A percentile compares a stretch with the other conserved stretches of the same genome.
Conservation (phyloP, 2,888 invertebrate species). For the Ichneumoninae sp. region DNA sequence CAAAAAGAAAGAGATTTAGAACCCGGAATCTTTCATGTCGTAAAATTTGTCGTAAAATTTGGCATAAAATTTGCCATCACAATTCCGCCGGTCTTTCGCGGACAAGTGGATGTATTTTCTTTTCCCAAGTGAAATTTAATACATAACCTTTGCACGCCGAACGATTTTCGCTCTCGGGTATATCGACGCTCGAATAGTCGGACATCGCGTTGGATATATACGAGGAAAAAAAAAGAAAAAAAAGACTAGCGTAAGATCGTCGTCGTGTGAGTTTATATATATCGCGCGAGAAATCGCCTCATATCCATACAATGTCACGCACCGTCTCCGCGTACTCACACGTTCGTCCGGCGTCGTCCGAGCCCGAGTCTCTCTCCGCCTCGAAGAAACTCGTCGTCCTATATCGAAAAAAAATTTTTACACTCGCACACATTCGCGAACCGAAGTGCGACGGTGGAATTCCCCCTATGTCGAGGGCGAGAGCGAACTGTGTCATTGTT, state of each 20-base stretch:
- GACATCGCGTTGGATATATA: not conserved
- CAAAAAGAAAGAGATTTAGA: not conserved
- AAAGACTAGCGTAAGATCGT: not conserved
- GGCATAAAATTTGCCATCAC: too few species aligned
- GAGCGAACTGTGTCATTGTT: conserved; percentile 66
- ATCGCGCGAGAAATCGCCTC: conserved; percentile 80
- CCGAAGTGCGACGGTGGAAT: conserved; percentile 68
- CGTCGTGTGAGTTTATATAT: conserved; percentile 53
- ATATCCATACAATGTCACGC: conserved; percentile 84
- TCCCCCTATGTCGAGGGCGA: conserved; percentile 53
- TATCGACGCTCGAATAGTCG: conserved; percentile 45
- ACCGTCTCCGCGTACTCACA: conserved; percentile 72
- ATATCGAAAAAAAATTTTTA: conserved; percentile 10
- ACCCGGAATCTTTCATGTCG: not conserved
- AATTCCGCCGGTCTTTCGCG: not conserved
- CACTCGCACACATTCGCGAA: conserved; percentile 2
- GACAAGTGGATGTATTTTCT: not conserved
- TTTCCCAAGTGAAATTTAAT: not conserved
- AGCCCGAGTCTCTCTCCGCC: conserved; percentile 17
- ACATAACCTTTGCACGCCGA: not conserved
- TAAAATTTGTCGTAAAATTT: not conserved
- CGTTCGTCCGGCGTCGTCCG: conserved; percentile 67
- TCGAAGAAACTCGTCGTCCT: conserved; percentile 31
- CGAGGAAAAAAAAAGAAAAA: not conserved
- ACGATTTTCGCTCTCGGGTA: not conserved